A percentile compares a stretch with the other conserved stretches of the same genome.
Evolutionary conservation across 2,888 invertebrate genomes (phyloP).

Genomic region (Himalopsyche kuldschensis): DNA sequence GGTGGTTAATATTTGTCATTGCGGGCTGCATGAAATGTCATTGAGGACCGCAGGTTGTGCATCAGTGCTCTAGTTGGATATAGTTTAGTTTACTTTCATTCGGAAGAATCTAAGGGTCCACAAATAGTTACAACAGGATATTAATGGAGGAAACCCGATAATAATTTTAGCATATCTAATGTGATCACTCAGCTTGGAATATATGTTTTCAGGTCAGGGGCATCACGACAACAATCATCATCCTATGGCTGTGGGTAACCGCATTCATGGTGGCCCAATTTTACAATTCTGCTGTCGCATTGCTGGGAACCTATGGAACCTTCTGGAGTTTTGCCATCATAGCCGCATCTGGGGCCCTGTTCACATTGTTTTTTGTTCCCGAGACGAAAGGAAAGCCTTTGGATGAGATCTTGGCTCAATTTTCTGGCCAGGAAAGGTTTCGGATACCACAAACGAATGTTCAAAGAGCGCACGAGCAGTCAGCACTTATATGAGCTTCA

Average conservation of each 20-base stretch:
- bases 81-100: too few species aligned
- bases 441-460: not conserved
- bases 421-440: not conserved
- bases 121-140: too few species aligned
- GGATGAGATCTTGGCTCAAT: constrained; percentile 45
- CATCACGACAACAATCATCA: constrained; percentile 47
- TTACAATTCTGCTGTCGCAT: constrained; percentile 14
- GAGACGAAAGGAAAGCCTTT: constrained; percentile 53
- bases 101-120: too few species aligned
- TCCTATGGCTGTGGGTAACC: constrained; percentile 49
- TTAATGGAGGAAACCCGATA: too few species aligned
- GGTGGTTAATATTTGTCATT: too few species aligned
- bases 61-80: too few species aligned
- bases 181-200: not conserved
- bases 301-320: constrained; percentile 47
- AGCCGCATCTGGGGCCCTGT: constrained; percentile 46
- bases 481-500: not conserved
- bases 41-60: too few species aligned
- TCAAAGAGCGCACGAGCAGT: not conserved
- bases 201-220: constrained; percentile 47
- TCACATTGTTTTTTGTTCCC: constrained; percentile 48
- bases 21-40: too few species aligned
- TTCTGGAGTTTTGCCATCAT: constrained; percentile 48
- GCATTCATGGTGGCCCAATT: constrained; percentile 42
- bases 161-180: not conserved